Evolutionary conservation across 2,113 vertebrate genomes (phyloP), one percentile per base, ranked within the genome.

Genomic region (Gymnorhina tibicen): DNA sequence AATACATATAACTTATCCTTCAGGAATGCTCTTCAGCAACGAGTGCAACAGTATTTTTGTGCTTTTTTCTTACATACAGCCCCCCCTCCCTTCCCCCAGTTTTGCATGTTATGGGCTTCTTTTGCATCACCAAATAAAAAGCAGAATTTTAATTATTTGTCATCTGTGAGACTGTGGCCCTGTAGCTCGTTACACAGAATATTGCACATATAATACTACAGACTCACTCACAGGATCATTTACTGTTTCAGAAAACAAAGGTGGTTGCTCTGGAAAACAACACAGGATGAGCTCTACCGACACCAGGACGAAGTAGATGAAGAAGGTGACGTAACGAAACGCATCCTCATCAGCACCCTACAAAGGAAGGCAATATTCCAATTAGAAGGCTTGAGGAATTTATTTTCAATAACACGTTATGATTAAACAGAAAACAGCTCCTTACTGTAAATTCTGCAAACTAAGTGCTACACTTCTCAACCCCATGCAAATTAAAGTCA

Each of bases 281-380:
- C 98, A 98, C 63, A 99, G 92, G 80, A 99, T n/a, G 5, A 99
- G 96, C 82, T 99, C 97, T 3, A 98, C 70, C 46, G 99, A 91
- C 91, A 99, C 97, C 37, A 99, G 96, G 59, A 92, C 8, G 13
- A 98, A 99, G 98, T 99, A 99, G 49, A 97, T 66, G 91, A 98
- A 99, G 98, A 99, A 99, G 20, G 99, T 99, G 83, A 73, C 85
- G 23, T 98, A 98, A 19, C 98, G 98, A 95, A 99, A 99, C 18
- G 95, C 14, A 69, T 97, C 95, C 46, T 98, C 97, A 2, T 87
- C 56, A 60, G 89, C 49, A 23, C 23, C 89, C 98, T 98, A 39
- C 9, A 85, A 94, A 83, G 59, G 52, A 95, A 93, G 24, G 41
- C 0, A 60, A 85, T 7, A 62, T 2, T 69, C 23, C 32, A 69